These are phyloP conservation scores for Lepidocyrtinus sp. DNA, from an alignment of 2,888 invertebrate genomes.

Conservation along the genomic window DNA sequence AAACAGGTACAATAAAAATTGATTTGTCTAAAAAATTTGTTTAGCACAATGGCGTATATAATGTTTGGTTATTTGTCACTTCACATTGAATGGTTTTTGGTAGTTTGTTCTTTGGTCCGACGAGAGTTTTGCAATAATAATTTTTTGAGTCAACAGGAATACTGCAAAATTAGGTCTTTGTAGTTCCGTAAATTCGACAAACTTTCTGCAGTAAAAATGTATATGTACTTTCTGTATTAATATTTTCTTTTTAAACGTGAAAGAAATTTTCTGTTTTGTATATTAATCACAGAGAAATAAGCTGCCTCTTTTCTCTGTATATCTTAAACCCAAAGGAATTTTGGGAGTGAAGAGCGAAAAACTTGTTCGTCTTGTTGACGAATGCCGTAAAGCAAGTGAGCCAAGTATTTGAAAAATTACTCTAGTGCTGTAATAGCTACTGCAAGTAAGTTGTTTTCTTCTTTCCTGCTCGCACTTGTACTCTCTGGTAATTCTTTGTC, in stretches of 20 bases:
- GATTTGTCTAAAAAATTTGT: slow-evolving; percentile 30
- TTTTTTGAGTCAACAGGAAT: no score
- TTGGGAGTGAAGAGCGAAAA: slow-evolving; percentile 29
- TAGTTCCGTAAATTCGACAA: no score
- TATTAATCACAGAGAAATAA: slow-evolving; percentile 48
- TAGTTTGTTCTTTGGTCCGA: slow-evolving; percentile 27
- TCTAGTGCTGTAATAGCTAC: neutral
- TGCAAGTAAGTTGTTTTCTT: slow-evolving; percentile 10
- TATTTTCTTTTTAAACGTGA: no score
- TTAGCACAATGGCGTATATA: neutral
- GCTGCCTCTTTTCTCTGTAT: slow-evolving; percentile 19
- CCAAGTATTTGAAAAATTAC: slow-evolving; percentile 19
- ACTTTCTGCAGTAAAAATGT: neutral
- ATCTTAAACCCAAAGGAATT: neutral
- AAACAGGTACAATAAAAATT: slow-evolving; percentile 32
- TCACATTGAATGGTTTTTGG: slow-evolving; percentile 37
- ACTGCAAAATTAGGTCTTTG: no score
- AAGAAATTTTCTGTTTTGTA: no score
- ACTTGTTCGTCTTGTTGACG: slow-evolving; percentile 48
- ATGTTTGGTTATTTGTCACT: slow-evolving; percentile 42
- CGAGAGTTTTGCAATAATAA: slow-evolving; percentile 48
- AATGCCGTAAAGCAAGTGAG: slow-evolving; percentile 53
- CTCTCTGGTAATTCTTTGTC: slow-evolving; percentile 27
- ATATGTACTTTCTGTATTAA: neutral
- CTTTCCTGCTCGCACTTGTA: slow-evolving; percentile 21